phyloP scores from a whole-genome alignment of 2,888 invertebrate genomes.

The Diaperis boleti region DNA sequence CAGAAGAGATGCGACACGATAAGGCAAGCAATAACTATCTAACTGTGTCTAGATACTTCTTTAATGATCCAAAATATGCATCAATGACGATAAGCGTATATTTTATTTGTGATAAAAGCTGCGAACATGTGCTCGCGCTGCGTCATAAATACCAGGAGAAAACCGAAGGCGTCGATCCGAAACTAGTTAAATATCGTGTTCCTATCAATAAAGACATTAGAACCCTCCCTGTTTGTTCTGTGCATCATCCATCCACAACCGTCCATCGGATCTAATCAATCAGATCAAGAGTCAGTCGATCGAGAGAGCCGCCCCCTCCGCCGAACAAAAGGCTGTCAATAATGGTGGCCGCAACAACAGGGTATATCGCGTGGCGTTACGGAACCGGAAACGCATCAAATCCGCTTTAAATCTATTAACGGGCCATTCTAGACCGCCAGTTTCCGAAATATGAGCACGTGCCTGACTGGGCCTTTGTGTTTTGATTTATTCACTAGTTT shows the following conservation, averaged over 20 bases:
- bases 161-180: too few relatives aligned
- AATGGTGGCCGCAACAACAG: slow-evolving; percentile 28
- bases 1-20: too few relatives aligned
- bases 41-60: too few relatives aligned
- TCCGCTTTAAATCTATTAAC: slow-evolving; percentile 51
- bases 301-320: slow-evolving; percentile 20
- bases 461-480: slow-evolving; percentile 29
- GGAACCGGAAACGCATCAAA: slow-evolving; percentile 48
- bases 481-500: slow-evolving; percentile 36
- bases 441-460: slow-evolving; percentile 51
- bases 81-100: too few relatives aligned
- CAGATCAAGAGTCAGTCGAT: slow-evolving; percentile 49
- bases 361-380: slow-evolving; percentile 30
- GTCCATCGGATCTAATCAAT: slow-evolving; percentile 50
- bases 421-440: slow-evolving; percentile 41
- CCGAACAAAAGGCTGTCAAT: slow-evolving; percentile 47
- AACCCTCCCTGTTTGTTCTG: slow-evolving; percentile 31
- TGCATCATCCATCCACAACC: slow-evolving; percentile 26
- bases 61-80: too few relatives aligned
- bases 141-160: background rate
- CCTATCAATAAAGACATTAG: slow-evolving; percentile 29
- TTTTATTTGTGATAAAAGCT: background rate
- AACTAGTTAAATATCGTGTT: background rate
- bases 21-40: too few relatives aligned
- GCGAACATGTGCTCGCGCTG: background rate